phyloP scores from a whole-genome alignment of 2,888 invertebrate species.

The Bursaphelenchus okinawaensis region DNA sequence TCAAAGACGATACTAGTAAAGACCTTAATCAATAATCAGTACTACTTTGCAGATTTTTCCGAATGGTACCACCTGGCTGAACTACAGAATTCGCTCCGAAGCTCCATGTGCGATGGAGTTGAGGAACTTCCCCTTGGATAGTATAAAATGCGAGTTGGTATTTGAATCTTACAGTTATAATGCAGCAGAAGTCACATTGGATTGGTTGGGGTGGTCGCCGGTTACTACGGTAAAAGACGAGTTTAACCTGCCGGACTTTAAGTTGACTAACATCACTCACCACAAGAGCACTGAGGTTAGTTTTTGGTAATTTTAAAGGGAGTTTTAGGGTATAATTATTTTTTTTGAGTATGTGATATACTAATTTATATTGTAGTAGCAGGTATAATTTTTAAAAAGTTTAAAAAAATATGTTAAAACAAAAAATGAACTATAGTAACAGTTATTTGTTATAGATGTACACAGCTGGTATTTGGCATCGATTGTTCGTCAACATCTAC shows the following conservation, averaged over 20 bases:
- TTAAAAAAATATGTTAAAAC: too few relatives aligned
- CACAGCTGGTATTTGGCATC: slow-evolving; percentile 56
- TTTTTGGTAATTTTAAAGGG: neutral
- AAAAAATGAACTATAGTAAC: neutral
- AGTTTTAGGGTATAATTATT: neutral
- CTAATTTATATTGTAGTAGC: too few relatives aligned
- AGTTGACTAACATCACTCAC: slow-evolving; percentile 48
- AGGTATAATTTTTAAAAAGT: too few relatives aligned
- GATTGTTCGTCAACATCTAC: slow-evolving; percentile 47
- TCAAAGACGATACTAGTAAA: too few relatives aligned
- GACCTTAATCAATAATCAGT: too few relatives aligned
- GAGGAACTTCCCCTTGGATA: slow-evolving; percentile 49
- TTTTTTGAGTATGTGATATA: neutral
- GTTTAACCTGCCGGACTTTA: slow-evolving; percentile 54
- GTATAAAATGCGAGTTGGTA: slow-evolving; percentile 46
- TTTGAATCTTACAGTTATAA: slow-evolving; percentile 50
- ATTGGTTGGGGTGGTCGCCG: slow-evolving; percentile 55
- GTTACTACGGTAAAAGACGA: slow-evolving; percentile 47
- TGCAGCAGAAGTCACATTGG: slow-evolving; percentile 51
- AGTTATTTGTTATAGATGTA: slow-evolving; percentile 33
- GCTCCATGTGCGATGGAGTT: slow-evolving; percentile 50
- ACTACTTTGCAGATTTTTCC: slow-evolving; percentile 49
- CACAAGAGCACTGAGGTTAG: slow-evolving; percentile 35
- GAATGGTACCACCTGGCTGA: slow-evolving; percentile 55
- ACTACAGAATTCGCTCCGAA: slow-evolving; percentile 53